A percentile compares a stretch with the other conserved stretches of the same genome.
Evolutionary conservation across 2,113 vertebrate genomes (phyloP).

Genomic region (Pyrgilauda ruficollis): DNA sequence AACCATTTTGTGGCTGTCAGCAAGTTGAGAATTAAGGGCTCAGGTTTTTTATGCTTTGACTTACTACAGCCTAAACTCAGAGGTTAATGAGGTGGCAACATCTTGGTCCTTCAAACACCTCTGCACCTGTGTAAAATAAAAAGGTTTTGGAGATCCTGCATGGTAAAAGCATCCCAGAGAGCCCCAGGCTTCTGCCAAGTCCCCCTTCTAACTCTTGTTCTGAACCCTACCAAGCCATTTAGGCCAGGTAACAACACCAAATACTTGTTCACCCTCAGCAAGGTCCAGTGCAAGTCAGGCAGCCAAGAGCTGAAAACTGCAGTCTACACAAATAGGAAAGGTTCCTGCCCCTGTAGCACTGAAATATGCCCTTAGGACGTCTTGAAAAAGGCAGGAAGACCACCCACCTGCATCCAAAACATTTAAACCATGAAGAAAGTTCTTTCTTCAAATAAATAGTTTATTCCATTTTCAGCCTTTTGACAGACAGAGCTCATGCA

Average conservation of each 20-base stretch:
- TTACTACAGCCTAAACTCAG: neutral
- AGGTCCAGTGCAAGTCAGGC: neutral
- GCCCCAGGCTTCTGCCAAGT: neutral
- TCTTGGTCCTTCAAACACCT: neutral
- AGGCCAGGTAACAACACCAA: neutral
- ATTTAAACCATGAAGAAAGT: neutral
- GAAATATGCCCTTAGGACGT: neutral
- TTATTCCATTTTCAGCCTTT: neutral
- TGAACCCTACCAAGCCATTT: neutral
- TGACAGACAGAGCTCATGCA: neutral
- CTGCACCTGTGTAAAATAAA: neutral
- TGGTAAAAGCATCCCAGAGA: neutral
- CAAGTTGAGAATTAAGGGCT: neutral
- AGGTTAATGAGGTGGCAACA: neutral
- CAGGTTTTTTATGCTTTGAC: neutral
- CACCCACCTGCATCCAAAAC: neutral
- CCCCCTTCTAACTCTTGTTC: neutral
- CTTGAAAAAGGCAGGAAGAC: neutral
- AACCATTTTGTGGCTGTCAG: neutral
- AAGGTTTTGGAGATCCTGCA: neutral
- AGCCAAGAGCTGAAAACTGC: neutral
- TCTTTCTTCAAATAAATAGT: neutral
- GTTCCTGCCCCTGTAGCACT: neutral
- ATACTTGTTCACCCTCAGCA: neutral
- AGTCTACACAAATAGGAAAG: neutral